These are phyloP conservation scores for Conistra vaccinii DNA, from an alignment of 2,888 invertebrate genomes.

Conservation along the genomic window DNA sequence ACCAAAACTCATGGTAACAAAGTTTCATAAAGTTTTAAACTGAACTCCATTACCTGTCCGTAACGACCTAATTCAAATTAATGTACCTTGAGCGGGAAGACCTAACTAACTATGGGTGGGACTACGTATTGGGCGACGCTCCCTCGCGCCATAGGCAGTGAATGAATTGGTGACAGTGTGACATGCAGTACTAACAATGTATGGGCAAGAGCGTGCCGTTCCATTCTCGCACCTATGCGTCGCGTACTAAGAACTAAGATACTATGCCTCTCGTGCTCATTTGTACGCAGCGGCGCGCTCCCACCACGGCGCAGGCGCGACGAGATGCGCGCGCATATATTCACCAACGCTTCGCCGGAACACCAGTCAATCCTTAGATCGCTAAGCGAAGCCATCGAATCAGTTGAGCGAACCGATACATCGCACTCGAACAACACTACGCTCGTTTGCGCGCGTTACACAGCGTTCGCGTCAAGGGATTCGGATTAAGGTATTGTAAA, in stretches of 20 bases:
- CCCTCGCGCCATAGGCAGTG: slow-evolving; percentile 61
- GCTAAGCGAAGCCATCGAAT: slow-evolving; percentile 77
- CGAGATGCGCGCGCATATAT: slow-evolving; percentile 89
- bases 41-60: slow-evolving; percentile 34
- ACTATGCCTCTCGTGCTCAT: slow-evolving; percentile 19
- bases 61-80: slow-evolving; percentile 52
- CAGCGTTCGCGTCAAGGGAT: slow-evolving; percentile 68
- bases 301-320: slow-evolving; percentile 85
- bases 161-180: slow-evolving; percentile 73
- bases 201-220: slow-evolving; percentile 28
- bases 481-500: slow-evolving; percentile 76
- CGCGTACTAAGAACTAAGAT: slow-evolving; percentile 34
- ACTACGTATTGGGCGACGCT: slow-evolving; percentile 58
- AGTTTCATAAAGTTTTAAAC: slow-evolving; percentile 27
- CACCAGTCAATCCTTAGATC: slow-evolving; percentile 85
- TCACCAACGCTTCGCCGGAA: slow-evolving; percentile 78
- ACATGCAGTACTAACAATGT: slow-evolving; percentile 60
- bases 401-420: slow-evolving; percentile 65
- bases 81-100: slow-evolving; percentile 61
- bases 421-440: slow-evolving; percentile 70
- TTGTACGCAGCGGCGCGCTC: slow-evolving; percentile 73
- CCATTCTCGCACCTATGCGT: slow-evolving; percentile 38
- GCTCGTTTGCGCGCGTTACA: slow-evolving; percentile 73
- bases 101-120: slow-evolving; percentile 63
- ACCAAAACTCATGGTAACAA: neutral